phyloP scores from a whole-genome alignment of 2,113 vertebrate species.

The Solea solea region DNA sequence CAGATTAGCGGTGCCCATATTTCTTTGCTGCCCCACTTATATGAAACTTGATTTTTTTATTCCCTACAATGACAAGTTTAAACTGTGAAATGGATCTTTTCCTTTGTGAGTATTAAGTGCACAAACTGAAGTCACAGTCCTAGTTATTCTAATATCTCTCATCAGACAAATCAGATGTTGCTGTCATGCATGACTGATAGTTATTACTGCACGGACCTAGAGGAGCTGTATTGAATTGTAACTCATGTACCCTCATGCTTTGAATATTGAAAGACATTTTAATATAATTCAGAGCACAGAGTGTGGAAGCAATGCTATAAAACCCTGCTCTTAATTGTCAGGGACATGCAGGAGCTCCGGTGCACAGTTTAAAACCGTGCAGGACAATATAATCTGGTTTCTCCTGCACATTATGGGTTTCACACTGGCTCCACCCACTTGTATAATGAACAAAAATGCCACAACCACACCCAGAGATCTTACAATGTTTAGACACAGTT shows the following conservation, averaged over 20 bases:
- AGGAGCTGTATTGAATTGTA: too few relatives aligned
- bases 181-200: too few relatives aligned
- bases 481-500: not conserved
- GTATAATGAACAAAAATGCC: conserved; percentile 12
- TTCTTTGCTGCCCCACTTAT: too few relatives aligned
- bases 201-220: too few relatives aligned
- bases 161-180: too few relatives aligned
- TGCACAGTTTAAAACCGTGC: conserved; percentile 3
- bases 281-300: not conserved
- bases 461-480: conserved; percentile 10
- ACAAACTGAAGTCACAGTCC: too few relatives aligned
- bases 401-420: conserved; percentile 11
- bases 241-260: not conserved
- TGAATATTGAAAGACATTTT: not conserved
- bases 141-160: too few relatives aligned
- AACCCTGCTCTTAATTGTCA: not conserved
- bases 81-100: too few relatives aligned
- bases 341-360: not conserved
- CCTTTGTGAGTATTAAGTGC: too few relatives aligned
- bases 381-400: conserved; percentile 4
- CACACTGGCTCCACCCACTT: not conserved
- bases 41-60: too few relatives aligned
- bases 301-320: not conserved
- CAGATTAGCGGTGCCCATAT: not conserved
- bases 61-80: too few relatives aligned